Evolutionary conservation across 1,140 invertebrate species (phyloP).

Genomic region (Liolophura sinensis): DNA sequence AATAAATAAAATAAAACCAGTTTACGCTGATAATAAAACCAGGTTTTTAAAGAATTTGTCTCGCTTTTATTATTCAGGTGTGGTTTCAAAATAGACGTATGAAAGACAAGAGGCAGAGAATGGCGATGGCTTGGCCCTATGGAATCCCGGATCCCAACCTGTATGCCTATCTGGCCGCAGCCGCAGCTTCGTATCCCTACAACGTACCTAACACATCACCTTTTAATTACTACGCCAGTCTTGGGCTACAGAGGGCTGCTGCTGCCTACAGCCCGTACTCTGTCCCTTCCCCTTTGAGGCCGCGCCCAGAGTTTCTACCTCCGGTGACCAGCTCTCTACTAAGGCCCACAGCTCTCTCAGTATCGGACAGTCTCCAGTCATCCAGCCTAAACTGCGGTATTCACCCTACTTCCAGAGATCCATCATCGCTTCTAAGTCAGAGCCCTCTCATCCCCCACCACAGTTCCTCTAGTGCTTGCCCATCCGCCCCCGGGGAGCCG

Average conservation of each 20-base stretch:
- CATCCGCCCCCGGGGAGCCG: too few species aligned
- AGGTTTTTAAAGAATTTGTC: not conserved
- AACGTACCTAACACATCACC: conserved; percentile 44
- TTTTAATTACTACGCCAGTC: conserved; percentile 32
- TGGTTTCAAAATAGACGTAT: conserved; percentile 99
- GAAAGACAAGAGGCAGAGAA: conserved; percentile 95
- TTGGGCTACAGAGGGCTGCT: conserved; percentile 15
- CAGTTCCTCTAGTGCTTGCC: too few species aligned
- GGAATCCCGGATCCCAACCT: conserved; percentile 76
- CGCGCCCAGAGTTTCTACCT: conserved; percentile 8
- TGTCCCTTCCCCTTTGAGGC: conserved; percentile 1
- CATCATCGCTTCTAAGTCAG: too few species aligned
- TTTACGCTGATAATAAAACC: not conserved
- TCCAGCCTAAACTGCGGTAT: too few species aligned
- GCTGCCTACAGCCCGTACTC: conserved; percentile 11
- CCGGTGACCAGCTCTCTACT: conserved; percentile 23
- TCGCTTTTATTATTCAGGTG: conserved; percentile 70
- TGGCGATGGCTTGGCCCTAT: conserved; percentile 93
- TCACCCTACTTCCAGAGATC: too few species aligned
- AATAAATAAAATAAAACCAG: not conserved
- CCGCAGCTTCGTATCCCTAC: conserved; percentile 68
- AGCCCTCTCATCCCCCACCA: too few species aligned
- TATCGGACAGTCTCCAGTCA: too few species aligned
- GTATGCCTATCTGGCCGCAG: conserved; percentile 87
- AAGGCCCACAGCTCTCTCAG: conserved; percentile 8